Conservation (phyloP, 1,140 invertebrate species). For the Elysia chlorotica region DNA sequence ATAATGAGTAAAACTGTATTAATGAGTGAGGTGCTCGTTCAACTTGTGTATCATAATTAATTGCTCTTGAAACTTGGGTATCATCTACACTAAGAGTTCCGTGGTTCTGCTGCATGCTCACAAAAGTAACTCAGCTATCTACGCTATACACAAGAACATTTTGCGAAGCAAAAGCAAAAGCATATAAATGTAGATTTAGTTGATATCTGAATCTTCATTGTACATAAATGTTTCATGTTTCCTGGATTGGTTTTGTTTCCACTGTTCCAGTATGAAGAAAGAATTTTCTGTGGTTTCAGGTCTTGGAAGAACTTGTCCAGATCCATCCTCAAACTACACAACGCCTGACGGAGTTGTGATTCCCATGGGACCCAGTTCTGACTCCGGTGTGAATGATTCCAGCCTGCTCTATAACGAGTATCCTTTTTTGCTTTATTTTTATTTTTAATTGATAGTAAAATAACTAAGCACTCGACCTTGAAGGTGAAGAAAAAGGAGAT, state of each 20-base stretch:
- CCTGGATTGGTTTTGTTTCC: neutral
- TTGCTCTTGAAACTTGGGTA: no score
- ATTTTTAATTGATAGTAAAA: no score
- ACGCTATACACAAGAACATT: neutral
- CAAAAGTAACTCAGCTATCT: neutral
- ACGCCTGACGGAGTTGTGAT: conserved; percentile 53
- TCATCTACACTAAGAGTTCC: no score
- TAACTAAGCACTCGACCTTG: no score
- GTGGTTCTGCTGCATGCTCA: neutral
- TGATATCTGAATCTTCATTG: neutral
- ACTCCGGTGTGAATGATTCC: conserved; percentile 32
- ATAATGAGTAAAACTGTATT: no score
- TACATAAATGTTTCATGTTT: neutral
- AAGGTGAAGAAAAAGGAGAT: no score
- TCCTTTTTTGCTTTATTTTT: no score
- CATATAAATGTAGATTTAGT: no score
- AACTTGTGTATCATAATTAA: no score
- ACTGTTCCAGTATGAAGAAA: neutral
- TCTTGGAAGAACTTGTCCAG: conserved; percentile 53
- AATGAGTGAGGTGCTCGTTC: no score
- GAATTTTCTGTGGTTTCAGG: conserved; percentile 35
- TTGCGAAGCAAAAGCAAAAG: no score
- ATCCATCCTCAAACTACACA: conserved; percentile 38
- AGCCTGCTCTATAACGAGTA: conserved; percentile 64
- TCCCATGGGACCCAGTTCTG: conserved; percentile 54